Percentiles rank a stretch among this genome's conserved stretches.
Evolutionary conservation across 92 coral and sea anemone genomes (phyloP).

Genomic region (Porites cylindrica): DNA sequence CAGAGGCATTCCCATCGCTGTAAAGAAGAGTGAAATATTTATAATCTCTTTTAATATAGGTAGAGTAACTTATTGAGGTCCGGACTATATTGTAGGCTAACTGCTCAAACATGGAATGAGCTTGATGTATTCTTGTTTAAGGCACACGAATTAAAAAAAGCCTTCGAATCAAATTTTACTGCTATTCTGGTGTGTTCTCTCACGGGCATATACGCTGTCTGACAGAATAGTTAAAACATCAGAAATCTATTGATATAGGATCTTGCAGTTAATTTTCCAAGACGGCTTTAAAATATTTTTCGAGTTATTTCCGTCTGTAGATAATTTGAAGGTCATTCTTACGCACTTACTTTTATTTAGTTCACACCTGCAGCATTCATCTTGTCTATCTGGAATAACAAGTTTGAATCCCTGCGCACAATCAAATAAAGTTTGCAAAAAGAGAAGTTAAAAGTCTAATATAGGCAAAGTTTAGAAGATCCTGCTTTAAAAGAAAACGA

Average conservation of each 20-base stretch:
- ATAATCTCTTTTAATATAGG: background rate
- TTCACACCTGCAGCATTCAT: conserved; percentile 30
- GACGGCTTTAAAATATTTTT: too few relatives aligned
- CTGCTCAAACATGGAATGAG: background rate
- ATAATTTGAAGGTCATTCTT: too few relatives aligned
- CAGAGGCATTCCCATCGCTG: background rate
- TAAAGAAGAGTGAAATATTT: background rate
- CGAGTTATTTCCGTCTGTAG: too few relatives aligned
- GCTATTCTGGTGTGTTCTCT: background rate
- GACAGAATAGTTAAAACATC: too few relatives aligned
- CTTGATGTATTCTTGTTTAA: background rate
- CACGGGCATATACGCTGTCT: too few relatives aligned
- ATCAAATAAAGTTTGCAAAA: background rate
- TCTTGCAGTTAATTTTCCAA: too few relatives aligned
- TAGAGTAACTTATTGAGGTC: background rate
- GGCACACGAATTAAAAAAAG: too few relatives aligned
- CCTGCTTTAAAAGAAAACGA: too few relatives aligned
- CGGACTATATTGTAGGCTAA: background rate
- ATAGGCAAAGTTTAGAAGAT: too few relatives aligned
- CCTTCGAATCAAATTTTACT: background rate
- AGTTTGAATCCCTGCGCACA: conserved; percentile 1
- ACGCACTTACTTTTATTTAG: background rate
- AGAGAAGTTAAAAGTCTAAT: background rate
- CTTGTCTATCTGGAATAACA: background rate
- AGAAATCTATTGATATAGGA: too few relatives aligned